Percentiles rank a stretch among this genome's conserved stretches.
Conservation (phyloP, 2,888 invertebrate species). For the Terebella lapidaria region DNA sequence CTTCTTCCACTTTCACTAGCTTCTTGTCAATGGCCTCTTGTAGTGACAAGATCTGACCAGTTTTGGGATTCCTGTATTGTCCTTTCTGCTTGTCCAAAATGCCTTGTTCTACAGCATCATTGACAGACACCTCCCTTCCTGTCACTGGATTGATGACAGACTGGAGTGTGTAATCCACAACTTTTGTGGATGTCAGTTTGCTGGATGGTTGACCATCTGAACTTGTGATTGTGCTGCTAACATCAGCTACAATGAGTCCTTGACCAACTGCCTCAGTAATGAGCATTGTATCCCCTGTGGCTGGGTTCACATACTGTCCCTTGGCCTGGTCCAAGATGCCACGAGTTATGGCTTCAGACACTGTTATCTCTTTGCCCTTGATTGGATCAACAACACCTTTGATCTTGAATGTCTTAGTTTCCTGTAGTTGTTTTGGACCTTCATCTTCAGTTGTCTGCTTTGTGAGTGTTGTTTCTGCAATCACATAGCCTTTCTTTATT, state of each 20-base stretch:
- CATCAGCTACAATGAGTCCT: constrained; percentile 28
- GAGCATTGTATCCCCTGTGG: constrained; percentile 63
- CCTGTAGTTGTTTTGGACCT: constrained; percentile 30
- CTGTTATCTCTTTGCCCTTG: constrained; percentile 73
- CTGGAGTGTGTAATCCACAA: constrained; percentile 43
- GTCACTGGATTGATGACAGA: constrained; percentile 66
- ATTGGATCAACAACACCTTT: constrained; percentile 77
- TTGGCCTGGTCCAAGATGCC: constrained; percentile 52
- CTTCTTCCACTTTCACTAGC: constrained; percentile 59
- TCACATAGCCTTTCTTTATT: constrained; percentile 70
- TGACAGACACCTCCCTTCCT: constrained; percentile 69
- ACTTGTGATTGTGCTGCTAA: neutral
- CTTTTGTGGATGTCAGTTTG: constrained; percentile 38
- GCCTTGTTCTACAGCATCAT: constrained; percentile 84
- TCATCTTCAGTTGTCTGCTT: constrained; percentile 33
- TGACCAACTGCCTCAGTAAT: constrained; percentile 35
- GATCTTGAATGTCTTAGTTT: constrained; percentile 69
- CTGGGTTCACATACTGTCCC: constrained; percentile 26
- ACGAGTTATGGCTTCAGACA: constrained; percentile 75
- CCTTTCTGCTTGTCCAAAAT: constrained; percentile 80
- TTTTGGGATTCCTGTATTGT: constrained; percentile 62
- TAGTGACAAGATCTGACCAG: constrained; percentile 62
- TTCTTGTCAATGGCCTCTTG: constrained; percentile 72
- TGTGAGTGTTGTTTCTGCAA: constrained; percentile 33
- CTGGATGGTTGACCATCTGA: constrained; percentile 6